Conservation (phyloP, 2,797 vertebrate genomes). For the Scolopax rusticola region DNA sequence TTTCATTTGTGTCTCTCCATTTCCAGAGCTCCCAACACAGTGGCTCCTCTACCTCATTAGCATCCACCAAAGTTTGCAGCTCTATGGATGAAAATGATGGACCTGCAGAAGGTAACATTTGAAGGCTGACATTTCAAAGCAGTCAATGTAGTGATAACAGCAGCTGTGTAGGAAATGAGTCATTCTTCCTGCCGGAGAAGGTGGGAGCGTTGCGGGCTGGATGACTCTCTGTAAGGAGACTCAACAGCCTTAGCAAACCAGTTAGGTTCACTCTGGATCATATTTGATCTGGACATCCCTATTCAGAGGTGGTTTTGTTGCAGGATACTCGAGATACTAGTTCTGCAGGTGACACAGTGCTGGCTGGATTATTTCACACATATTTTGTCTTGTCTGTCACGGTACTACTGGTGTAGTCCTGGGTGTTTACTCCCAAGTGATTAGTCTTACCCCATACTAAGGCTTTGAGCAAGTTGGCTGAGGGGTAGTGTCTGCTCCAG, state of each 20-base stretch:
- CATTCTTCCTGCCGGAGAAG: slow-evolving; percentile 43
- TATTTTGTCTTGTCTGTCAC: neutral
- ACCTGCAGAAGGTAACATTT: slow-evolving; percentile 87
- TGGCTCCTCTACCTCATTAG: slow-evolving; percentile 95
- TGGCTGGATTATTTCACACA: neutral
- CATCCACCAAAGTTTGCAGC: slow-evolving; percentile 98
- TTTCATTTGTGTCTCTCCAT: slow-evolving; percentile 65
- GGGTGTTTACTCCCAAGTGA: neutral
- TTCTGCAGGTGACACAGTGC: neutral
- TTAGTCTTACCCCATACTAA: neutral
- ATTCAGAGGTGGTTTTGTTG: neutral
- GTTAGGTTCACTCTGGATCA: neutral
- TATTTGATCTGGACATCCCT: neutral
- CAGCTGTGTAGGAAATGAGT: slow-evolving; percentile 60
- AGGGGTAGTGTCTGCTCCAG: neutral
- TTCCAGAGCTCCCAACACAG: slow-evolving; percentile 94
- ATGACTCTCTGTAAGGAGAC: neutral
- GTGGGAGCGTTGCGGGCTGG: neutral
- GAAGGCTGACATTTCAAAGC: slow-evolving; percentile 56
- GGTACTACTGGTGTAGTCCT: neutral
- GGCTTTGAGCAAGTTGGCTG: neutral
- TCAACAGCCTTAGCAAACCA: neutral
- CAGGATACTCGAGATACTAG: neutral
- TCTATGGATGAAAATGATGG: slow-evolving; percentile 98
- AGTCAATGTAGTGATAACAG: slow-evolving; percentile 33